Conservation (phyloP, 2,888 invertebrate species). For the Caenorhabditis drosophilae region DNA sequence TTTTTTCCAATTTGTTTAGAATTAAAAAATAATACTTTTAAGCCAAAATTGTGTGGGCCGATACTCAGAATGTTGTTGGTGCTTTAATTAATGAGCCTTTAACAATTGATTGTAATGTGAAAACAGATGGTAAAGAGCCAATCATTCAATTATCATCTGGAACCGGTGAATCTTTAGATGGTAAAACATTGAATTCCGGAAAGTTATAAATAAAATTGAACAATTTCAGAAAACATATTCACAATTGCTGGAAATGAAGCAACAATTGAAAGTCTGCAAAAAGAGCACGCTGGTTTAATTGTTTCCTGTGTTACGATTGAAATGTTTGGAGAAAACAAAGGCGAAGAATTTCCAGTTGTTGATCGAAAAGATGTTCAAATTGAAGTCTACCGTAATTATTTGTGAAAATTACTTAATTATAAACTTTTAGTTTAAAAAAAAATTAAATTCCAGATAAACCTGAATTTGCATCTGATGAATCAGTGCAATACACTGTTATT, state of each 20-base stretch:
- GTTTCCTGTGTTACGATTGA: slow-evolving; percentile 47
- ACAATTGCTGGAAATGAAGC: slow-evolving; percentile 54
- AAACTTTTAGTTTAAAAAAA: background rate
- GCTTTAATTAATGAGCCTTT: slow-evolving; percentile 58
- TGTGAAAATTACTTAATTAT: too few species aligned
- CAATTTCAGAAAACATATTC: slow-evolving; percentile 37
- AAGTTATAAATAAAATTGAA: background rate
- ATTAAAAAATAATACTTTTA: slow-evolving; percentile 5
- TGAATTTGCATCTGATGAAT: slow-evolving; percentile 46
- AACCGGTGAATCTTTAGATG: slow-evolving; percentile 54
- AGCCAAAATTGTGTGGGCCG: slow-evolving; percentile 59
- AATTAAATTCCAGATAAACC: slow-evolving; percentile 42
- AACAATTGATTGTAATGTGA: slow-evolving; percentile 60
- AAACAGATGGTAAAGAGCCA: slow-evolving; percentile 35
- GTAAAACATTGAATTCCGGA: slow-evolving; percentile 11
- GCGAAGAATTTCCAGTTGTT: slow-evolving; percentile 42
- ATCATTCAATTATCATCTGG: slow-evolving; percentile 55
- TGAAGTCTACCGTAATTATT: slow-evolving; percentile 54
- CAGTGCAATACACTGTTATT: slow-evolving; percentile 53
- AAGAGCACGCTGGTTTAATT: slow-evolving; percentile 44
- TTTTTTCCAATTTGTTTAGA: background rate
- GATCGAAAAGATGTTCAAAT: slow-evolving; percentile 51
- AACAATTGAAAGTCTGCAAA: slow-evolving; percentile 51
- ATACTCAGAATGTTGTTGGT: slow-evolving; percentile 45
- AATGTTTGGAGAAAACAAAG: slow-evolving; percentile 22